Percentiles rank a stretch among this genome's conserved stretches.
Conservation (phyloP, 2,113 vertebrate genomes). For the Oncorhynchus masou region DNA sequence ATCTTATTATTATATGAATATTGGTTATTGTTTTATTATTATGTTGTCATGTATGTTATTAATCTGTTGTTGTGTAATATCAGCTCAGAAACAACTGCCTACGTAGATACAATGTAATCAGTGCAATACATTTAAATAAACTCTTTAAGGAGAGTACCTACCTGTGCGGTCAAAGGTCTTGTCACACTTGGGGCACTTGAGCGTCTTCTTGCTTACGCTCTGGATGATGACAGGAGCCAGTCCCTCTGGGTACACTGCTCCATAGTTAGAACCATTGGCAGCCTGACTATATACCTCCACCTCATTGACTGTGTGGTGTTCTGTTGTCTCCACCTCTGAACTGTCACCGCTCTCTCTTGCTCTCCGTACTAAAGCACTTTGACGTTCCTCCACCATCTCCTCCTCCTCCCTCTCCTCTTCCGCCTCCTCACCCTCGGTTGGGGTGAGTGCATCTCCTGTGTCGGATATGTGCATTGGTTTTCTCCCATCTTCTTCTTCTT, state of each 20-base stretch:
- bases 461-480: slow-evolving; percentile 7
- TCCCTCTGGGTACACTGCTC: slow-evolving; percentile 77
- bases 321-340: slow-evolving; percentile 62
- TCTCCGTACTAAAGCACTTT: slow-evolving; percentile 69
- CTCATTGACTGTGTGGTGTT: slow-evolving; percentile 65
- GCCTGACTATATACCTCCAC: slow-evolving; percentile 54
- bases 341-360: slow-evolving; percentile 64
- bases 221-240: slow-evolving; percentile 85
- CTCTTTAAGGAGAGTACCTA: slow-evolving; percentile 60
- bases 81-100: too few species aligned
- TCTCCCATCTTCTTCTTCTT: slow-evolving; percentile 9
- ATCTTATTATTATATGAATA: too few species aligned
- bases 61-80: too few species aligned
- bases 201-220: slow-evolving; percentile 83
- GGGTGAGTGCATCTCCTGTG: slow-evolving; percentile 51
- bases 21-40: too few species aligned
- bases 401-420: slow-evolving; percentile 25
- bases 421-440: slow-evolving; percentile 47
- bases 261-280: slow-evolving; percentile 57
- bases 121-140: too few species aligned
- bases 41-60: too few species aligned
- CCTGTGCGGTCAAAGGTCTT: slow-evolving; percentile 97
- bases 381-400: slow-evolving; percentile 65
- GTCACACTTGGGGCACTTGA: slow-evolving; percentile 94
- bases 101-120: too few species aligned